Percentiles rank a stretch among this genome's conserved stretches.
Conservation (phyloP, 2,113 vertebrate genomes). For the Danionella cerebrum region DNA sequence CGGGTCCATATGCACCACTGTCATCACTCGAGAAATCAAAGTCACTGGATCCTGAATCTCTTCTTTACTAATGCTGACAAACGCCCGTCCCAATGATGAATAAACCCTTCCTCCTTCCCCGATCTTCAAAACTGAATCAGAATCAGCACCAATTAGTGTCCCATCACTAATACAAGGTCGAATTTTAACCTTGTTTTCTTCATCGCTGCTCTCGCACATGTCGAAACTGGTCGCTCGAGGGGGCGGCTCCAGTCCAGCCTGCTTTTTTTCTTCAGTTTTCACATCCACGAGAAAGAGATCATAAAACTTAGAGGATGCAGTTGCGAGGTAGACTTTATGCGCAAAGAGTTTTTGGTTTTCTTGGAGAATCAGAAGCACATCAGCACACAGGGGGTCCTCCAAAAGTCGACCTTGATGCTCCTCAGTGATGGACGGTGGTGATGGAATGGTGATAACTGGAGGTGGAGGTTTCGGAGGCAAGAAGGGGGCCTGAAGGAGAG, state of each 20-base stretch:
- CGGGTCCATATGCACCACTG: constrained; percentile 77
- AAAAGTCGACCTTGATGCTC: constrained; percentile 72
- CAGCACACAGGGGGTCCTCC: constrained; percentile 77
- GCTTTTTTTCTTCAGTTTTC: no score
- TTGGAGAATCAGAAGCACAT: constrained; percentile 79
- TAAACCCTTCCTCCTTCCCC: constrained; percentile 56
- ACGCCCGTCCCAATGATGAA: no score
- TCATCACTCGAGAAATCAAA: constrained; percentile 70
- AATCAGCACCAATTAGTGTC: constrained; percentile 57
- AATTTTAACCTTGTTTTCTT: constrained; percentile 62
- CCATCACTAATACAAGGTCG: constrained; percentile 75
- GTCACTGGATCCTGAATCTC: constrained; percentile 72
- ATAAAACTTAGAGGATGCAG: constrained; percentile 80
- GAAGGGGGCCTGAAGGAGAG: constrained; percentile 74
- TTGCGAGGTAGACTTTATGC: constrained; percentile 86
- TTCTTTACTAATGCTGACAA: constrained; percentile 75
- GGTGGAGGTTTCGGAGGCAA: constrained; percentile 73
- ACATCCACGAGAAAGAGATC: constrained; percentile 80
- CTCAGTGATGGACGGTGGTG: constrained; percentile 73
- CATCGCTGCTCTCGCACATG: constrained; percentile 68
- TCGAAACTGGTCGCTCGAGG: constrained; percentile 73
- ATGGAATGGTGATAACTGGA: constrained; percentile 69
- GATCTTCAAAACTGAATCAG: constrained; percentile 37
- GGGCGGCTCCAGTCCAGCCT: constrained; percentile 62
- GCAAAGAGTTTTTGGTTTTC: constrained; percentile 78